phyloP scores from a whole-genome alignment of 2,797 vertebrate species.

The Epinephelus coioides region DNA sequence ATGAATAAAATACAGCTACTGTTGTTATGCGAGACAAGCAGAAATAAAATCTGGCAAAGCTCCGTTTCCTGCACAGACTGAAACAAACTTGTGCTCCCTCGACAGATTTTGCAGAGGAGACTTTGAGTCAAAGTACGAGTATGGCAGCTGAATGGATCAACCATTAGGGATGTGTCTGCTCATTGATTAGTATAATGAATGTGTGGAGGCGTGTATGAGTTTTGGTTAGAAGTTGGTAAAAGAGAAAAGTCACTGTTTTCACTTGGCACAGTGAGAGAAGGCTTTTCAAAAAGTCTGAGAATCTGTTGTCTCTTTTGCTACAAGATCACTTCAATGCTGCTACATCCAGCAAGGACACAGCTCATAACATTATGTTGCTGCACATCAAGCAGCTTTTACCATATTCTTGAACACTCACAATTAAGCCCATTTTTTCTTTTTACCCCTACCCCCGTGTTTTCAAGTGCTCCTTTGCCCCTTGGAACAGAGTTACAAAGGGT shows the following conservation, averaged over 20 bases:
- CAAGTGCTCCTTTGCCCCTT: no score
- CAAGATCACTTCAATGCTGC: constrained; percentile 32
- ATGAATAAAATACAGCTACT: constrained; percentile 21
- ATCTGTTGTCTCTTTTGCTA: constrained; percentile 53
- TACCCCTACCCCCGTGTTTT: no score
- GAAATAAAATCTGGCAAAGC: constrained; percentile 39
- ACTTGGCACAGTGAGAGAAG: constrained; percentile 20
- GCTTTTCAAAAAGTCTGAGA: constrained; percentile 36
- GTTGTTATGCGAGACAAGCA: constrained; percentile 17
- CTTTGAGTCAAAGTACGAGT: constrained; percentile 43
- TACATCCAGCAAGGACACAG: constrained; percentile 30
- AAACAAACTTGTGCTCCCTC: constrained; percentile 37
- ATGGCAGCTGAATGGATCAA: constrained; percentile 65
- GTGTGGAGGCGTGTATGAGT: constrained; percentile 57
- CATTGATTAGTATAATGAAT: constrained; percentile 58
- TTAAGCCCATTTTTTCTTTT: background rate
- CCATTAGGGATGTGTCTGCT: constrained; percentile 51
- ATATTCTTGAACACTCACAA: constrained; percentile 35
- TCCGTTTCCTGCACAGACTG: constrained; percentile 36
- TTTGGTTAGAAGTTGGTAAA: constrained; percentile 41
- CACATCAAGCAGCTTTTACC: constrained; percentile 33
- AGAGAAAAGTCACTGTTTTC: constrained; percentile 37
- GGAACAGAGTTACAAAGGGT: no score
- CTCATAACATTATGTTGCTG: constrained; percentile 39
- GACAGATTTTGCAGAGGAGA: constrained; percentile 69